phyloP scores from a whole-genome alignment of 1,140 invertebrate species.

The Trypoxylus dichotomus region DNA sequence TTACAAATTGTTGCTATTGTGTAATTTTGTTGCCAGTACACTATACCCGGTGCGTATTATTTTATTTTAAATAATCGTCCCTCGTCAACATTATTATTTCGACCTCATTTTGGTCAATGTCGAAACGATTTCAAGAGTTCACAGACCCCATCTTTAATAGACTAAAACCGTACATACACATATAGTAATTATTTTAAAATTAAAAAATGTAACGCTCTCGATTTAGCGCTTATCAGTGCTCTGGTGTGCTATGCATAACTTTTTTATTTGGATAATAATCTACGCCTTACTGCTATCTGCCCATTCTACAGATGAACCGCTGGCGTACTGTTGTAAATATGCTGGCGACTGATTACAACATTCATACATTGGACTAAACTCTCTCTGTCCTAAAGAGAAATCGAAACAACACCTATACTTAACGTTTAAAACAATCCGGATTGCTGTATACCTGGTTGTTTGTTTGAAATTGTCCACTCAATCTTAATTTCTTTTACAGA shows the following conservation, averaged over 20 bases:
- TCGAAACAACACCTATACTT: neutral
- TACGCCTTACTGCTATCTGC: neutral
- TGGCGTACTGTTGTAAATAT: neutral
- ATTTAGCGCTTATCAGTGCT: too few species aligned
- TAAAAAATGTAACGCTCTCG: neutral
- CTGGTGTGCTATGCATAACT: neutral
- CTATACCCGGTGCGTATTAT: neutral
- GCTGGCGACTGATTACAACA: neutral
- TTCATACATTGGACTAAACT: neutral
- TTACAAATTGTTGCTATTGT: neutral
- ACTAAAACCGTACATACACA: neutral
- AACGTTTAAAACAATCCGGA: neutral
- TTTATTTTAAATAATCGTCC: neutral
- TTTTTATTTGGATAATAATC: neutral
- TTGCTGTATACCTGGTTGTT: neutral
- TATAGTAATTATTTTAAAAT: neutral
- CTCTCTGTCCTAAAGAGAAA: neutral
- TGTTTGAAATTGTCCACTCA: neutral
- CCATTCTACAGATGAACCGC: neutral
- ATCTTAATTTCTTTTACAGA: too few species aligned
- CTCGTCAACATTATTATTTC: neutral
- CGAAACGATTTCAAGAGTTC: conserved; percentile 15
- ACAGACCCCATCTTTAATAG: neutral
- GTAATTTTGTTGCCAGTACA: neutral
- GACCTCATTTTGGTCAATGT: conserved; percentile 21